Base-by-base conservation (phyloP, 2,797 vertebrate species). In the Sphenopsis melanotis region DNA sequence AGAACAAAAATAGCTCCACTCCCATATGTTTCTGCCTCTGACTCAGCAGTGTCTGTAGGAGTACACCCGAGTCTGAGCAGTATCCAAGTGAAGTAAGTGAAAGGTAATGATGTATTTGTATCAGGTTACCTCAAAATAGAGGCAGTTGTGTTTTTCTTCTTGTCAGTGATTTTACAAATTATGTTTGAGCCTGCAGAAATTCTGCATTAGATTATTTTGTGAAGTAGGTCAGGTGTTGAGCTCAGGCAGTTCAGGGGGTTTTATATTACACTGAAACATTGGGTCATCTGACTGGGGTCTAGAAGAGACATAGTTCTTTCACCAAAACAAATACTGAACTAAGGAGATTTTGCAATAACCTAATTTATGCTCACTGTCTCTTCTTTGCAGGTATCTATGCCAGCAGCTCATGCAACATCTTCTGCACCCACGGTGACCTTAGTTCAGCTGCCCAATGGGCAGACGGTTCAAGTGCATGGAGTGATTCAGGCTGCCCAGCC, bases 401-500 rank as follows among this genome's bases (percentile, higher is more conserved):
- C 99, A 95, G 98, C 98, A 96, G 98, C 98, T 89, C 99, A 99
- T 30, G 98, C 98, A 91, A 98, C 99, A 2, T 98, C 98, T 57
- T 98, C 98, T 76, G 98, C 98, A 34, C 98, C 98, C 89, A 99
- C 99, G 1, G 99, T 99, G 94, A 99, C 99, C 49, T 98, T 99
- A 92, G 99, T 99, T 79, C 99, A 99, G 97, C 98, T 99, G 94
- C 99, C 99, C 63, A 99, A 99, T 79, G 99, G 99, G 87, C 99
- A 99, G 97, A 99, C 99, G 0, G 99, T 99, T 91, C 99, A 99
- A 97, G 99, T 99, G 93, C 99, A 99, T 49, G 99, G 99, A 32
- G 99, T 99, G 95, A 99, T 99, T 97, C 99, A 99, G 97, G 98
- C 99, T 23, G 99, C 99, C 75, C 99, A 99, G 97, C 99, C 99